Percentiles rank a stretch among this genome's conserved stretches.
These are phyloP conservation scores for Malacoctenus gilli DNA, from an alignment of 2,797 vertebrate genomes.

Conservation along the genomic window DNA sequence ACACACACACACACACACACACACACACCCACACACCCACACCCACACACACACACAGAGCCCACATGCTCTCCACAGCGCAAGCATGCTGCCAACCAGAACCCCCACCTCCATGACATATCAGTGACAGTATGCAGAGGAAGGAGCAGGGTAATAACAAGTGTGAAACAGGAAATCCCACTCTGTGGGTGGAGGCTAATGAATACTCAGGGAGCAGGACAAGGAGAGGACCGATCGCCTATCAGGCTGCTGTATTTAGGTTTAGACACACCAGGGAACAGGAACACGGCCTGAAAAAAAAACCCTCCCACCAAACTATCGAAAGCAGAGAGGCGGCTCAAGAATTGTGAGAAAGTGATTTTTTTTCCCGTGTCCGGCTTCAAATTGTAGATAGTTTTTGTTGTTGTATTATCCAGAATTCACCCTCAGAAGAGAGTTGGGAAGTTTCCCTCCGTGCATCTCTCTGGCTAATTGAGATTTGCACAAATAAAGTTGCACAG, in stretches of 20 bases:
- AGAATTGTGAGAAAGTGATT: neutral
- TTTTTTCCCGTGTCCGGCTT: neutral
- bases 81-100: conserved; percentile 5
- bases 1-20: neutral
- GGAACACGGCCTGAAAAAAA: conserved; percentile 19
- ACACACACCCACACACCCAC: neutral
- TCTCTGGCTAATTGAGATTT: neutral
- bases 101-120: conserved; percentile 16
- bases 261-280: conserved; percentile 29
- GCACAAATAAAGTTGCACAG: conserved; percentile 14
- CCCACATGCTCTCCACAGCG: neutral
- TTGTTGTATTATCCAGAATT: neutral
- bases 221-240: conserved; percentile 5
- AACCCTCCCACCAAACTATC: conserved; percentile 2
- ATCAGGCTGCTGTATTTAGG: conserved; percentile 19
- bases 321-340: neutral
- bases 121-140: conserved; percentile 45
- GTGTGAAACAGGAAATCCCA: conserved; percentile 72
- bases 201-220: conserved; percentile 33
- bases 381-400: neutral
- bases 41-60: neutral
- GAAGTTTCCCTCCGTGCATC: neutral
- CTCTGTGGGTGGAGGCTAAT: conserved; percentile 57
- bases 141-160: conserved; percentile 58
- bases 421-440: neutral